Conservation (phyloP, 2,888 invertebrate genomes). For the Amphimallon solstitiale region DNA sequence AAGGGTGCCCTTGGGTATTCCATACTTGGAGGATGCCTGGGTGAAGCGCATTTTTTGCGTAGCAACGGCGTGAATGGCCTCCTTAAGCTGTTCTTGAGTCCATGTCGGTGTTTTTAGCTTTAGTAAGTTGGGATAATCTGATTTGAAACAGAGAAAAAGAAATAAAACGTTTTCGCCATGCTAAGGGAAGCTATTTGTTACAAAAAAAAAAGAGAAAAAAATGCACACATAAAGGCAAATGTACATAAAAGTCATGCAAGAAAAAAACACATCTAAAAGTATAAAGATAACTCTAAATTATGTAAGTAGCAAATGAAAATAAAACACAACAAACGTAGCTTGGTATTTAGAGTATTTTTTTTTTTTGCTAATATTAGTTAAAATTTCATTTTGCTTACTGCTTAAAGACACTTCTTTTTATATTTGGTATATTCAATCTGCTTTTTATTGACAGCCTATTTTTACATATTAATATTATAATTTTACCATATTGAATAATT, state of each 20-base stretch:
- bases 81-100: conserved; percentile 78
- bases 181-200: conserved; percentile 41
- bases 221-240: conserved; percentile 21
- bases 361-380: too few relatives aligned
- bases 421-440: too few relatives aligned
- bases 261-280: neutral
- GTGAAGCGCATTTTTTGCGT: conserved; percentile 82
- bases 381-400: too few relatives aligned
- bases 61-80: conserved; percentile 80
- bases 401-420: too few relatives aligned
- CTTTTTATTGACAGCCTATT: too few relatives aligned
- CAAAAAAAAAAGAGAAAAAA: conserved; percentile 40
- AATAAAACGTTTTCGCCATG: conserved; percentile 40
- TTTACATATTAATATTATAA: too few relatives aligned
- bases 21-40: conserved; percentile 76
- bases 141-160: conserved; percentile 38
- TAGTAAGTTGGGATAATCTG: conserved; percentile 72
- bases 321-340: too few relatives aligned
- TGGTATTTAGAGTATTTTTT: too few relatives aligned
- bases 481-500: too few relatives aligned
- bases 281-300: too few relatives aligned
- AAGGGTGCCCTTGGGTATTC: conserved; percentile 80
- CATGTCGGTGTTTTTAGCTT: conserved; percentile 81
- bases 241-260: conserved; percentile 35
- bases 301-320: too few relatives aligned